phyloP scores from a whole-genome alignment of 1,140 invertebrate species.

The Drosophila pallidifrons region DNA sequence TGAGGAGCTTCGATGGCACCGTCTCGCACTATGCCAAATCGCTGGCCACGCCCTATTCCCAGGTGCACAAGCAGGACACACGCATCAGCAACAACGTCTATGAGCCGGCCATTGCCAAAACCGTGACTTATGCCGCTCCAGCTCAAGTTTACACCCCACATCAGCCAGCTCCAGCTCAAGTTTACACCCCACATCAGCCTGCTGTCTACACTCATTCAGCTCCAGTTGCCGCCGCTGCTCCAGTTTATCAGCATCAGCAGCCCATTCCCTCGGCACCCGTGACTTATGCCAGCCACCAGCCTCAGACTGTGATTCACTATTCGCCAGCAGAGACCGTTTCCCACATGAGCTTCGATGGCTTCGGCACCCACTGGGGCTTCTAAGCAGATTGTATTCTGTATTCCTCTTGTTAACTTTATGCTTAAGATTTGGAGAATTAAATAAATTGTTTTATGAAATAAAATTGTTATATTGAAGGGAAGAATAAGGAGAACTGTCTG shows the following conservation, averaged over 20 bases:
- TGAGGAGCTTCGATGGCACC: conserved; percentile 87
- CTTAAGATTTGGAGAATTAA: conserved; percentile 2
- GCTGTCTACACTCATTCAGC: conserved; percentile 47
- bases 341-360: conserved; percentile 86
- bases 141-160: conserved; percentile 51
- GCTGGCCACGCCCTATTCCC: conserved; percentile 88
- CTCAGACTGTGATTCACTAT: conserved; percentile 80
- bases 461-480: too few relatives aligned
- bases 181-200: conserved; percentile 38
- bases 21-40: conserved; percentile 88
- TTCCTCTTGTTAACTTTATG: not conserved
- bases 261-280: conserved; percentile 39
- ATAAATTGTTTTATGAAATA: too few relatives aligned
- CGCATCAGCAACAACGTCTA: conserved; percentile 87
- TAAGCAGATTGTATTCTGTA: conserved; percentile 55
- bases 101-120: conserved; percentile 82
- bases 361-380: conserved; percentile 86
- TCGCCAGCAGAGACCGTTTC: conserved; percentile 86
- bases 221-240: conserved; percentile 20
- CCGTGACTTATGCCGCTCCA: conserved; percentile 76
- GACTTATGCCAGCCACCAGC: conserved; percentile 54
- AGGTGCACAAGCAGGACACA: conserved; percentile 87
- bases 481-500: too few relatives aligned
- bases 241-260: conserved; percentile 48
- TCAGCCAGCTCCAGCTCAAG: conserved; percentile 51